Percentiles rank a stretch among this genome's conserved stretches.
These are phyloP conservation scores for Pseudomyrmex concolor DNA, from an alignment of 1,140 invertebrate species.

Conservation along the genomic window DNA sequence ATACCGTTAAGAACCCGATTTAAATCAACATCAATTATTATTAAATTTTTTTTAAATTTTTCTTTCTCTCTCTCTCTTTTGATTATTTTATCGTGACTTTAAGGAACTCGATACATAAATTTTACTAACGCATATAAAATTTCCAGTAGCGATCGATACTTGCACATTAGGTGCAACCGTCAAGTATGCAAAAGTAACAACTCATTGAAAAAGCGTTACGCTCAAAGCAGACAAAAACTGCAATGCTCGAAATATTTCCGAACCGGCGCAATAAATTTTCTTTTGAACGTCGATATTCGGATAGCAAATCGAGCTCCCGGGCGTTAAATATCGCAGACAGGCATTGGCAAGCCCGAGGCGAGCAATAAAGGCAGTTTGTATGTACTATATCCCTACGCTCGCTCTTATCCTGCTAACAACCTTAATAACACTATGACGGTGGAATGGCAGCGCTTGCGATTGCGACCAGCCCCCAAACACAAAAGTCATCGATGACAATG, in stretches of 20 bases:
- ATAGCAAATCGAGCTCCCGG: background rate
- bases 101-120: background rate
- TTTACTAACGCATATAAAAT: background rate
- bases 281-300: slow-evolving; percentile 18
- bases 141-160: background rate
- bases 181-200: background rate
- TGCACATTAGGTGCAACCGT: background rate
- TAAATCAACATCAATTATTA: too few species aligned
- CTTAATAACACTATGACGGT: slow-evolving; percentile 39
- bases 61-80: too few species aligned
- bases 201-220: slow-evolving; percentile 1
- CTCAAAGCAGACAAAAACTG: background rate
- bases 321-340: slow-evolving; percentile 42
- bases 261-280: slow-evolving; percentile 39
- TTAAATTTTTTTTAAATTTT: too few species aligned
- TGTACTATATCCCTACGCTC: background rate
- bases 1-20: too few species aligned
- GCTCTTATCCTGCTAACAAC: slow-evolving; percentile 55
- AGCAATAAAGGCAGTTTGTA: slow-evolving; percentile 18
- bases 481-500: slow-evolving; percentile 58
- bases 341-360: slow-evolving; percentile 38
- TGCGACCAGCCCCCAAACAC: background rate
- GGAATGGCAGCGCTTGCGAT: slow-evolving; percentile 18
- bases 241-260: slow-evolving; percentile 11
- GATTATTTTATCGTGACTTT: slow-evolving; percentile 4